A percentile compares a stretch with the other conserved stretches of the same genome.
Conservation (phyloP, 2,113 vertebrate species). For the Acanthochromis polyacanthus region DNA sequence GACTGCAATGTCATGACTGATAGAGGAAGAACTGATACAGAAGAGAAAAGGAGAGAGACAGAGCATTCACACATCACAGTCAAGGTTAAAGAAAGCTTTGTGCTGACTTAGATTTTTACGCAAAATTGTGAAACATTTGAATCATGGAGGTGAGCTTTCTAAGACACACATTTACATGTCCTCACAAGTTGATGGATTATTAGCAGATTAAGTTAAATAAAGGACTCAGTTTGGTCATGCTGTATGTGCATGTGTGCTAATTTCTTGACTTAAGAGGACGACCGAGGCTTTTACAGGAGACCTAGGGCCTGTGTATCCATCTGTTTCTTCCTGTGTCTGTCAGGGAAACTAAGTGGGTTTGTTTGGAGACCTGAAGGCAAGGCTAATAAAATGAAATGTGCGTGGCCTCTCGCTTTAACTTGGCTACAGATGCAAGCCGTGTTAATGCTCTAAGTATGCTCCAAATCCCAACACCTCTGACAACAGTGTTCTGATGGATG, state of each 20-base stretch:
- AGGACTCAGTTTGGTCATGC: not conserved
- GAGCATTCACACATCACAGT: conserved; percentile 13
- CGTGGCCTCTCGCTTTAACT: conserved; percentile 42
- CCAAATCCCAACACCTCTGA: conserved; percentile 52
- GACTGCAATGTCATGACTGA: conserved; percentile 32
- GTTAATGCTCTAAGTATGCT: conserved; percentile 40
- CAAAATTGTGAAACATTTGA: conserved; percentile 19
- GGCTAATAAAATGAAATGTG: conserved; percentile 54
- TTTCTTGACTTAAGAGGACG: conserved; percentile 22
- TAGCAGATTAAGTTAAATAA: conserved; percentile 1
- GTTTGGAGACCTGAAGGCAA: conserved; percentile 60
- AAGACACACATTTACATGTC: not conserved
- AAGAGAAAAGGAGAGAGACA: conserved; percentile 3
- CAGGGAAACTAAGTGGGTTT: conserved; percentile 60
- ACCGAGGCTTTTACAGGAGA: conserved; percentile 41
- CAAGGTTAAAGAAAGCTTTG: conserved; percentile 35
- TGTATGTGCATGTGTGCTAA: conserved; percentile 9
- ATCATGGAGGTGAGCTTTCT: not conserved
- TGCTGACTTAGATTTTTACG: not conserved
- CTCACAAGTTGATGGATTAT: conserved; percentile 18
- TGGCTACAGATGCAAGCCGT: conserved; percentile 44
- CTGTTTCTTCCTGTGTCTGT: conserved; percentile 51
- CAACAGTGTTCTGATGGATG: conserved; percentile 37
- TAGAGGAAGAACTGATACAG: conserved; percentile 8
- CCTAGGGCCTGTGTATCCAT: conserved; percentile 47